A percentile compares a stretch with the other conserved stretches of the same genome.
Conservation (phyloP, 1,140 invertebrate genomes). For the Melipona quadrifasciata region DNA sequence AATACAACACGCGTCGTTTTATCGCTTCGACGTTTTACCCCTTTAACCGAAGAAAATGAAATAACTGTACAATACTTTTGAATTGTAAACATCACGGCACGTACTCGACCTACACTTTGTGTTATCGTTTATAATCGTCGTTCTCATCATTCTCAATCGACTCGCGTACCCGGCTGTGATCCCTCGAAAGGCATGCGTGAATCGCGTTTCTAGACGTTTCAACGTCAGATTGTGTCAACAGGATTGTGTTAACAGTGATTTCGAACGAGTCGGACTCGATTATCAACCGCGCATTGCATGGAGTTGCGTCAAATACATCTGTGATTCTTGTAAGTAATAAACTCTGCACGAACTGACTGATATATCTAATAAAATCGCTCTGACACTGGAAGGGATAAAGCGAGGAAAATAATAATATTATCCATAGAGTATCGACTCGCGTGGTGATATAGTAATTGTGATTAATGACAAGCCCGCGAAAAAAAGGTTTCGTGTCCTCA, state of each 20-base stretch:
- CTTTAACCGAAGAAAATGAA: constrained; percentile 8
- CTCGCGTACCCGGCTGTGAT: neutral
- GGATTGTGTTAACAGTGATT: neutral
- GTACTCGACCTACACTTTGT: constrained; percentile 6
- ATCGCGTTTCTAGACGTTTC: neutral
- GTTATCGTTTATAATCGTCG: neutral
- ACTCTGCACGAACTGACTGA: neutral
- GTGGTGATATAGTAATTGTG: neutral
- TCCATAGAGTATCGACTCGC: neutral
- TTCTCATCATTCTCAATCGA: neutral
- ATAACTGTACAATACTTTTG: neutral
- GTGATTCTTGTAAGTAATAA: neutral
- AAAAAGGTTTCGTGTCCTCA: neutral
- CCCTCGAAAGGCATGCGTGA: neutral
- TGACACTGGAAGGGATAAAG: neutral
- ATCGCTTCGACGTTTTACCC: neutral
- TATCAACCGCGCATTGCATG: neutral
- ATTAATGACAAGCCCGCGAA: neutral
- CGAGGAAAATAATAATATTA: neutral
- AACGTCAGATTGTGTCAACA: neutral
- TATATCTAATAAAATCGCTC: neutral
- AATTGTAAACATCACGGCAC: constrained; percentile 21
- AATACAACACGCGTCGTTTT: neutral
- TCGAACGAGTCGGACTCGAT: neutral
- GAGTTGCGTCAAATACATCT: neutral